Evolutionary conservation across 2,113 vertebrate genomes (phyloP), one percentile per base, ranked within the genome.

Genomic region (Atrichornis clamosus): DNA sequence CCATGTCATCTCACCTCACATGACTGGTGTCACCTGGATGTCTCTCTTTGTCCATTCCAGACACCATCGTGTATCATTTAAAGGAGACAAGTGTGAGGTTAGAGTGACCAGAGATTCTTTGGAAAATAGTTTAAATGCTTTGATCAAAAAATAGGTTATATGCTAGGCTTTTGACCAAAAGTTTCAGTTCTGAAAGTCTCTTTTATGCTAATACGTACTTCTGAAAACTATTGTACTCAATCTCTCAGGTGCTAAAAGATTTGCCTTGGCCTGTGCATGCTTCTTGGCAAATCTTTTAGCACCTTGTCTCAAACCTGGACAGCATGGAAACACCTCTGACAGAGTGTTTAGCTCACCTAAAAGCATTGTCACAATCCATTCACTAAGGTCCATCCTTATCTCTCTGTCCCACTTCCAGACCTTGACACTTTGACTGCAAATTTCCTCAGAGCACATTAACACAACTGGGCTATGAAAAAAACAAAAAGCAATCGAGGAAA

Each of bases 21-120:
- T 44, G 52, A 41, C 18, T 44, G 10, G 2, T 53, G 21, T 53
- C n/a, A 62, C 13, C 28, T 59, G 20, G 11, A 16, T 50, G 8
- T 65, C 52, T 41, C 18, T 16, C 22, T 78, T 78, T 59, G 30
- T 39, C 70, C 9, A 21, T 91, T 86, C 11, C 80, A 59, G 35
- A 32, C 33, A 39, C 15, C 11, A 15, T 0, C 63, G 12, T 4
- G 3, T 63, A 15, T 41, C 1, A 1, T 75, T 84, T 50, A n/a
- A 72, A 55, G 30, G 10, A 82, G 85, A 7, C 0, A 72, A 68
- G 8, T 16, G n/a, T 16, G 58, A 76, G 4, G 8, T 35, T 79
- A 63, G 39, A 50, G 9, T 0, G 3, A 69, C 20, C 27, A 64
- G 39, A 55, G 14, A 55, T 50, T 67, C 37, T 68, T 46, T n/a